Base-by-base conservation (phyloP, 2,888 invertebrate genomes). In the Aphodius granarius region DNA sequence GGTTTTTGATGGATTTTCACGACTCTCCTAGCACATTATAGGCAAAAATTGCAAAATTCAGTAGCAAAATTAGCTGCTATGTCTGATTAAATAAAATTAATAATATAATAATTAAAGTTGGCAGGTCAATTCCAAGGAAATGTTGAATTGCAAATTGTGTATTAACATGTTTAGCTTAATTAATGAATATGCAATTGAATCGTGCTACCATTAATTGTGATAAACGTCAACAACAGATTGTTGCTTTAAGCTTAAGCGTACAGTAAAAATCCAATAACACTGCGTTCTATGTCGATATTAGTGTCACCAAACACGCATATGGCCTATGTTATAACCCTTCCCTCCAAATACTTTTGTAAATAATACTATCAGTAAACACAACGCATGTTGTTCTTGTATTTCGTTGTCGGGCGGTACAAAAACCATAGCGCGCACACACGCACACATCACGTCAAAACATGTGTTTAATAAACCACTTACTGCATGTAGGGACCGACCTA, bases 171-270 rank as follows among this genome's bases (percentile, higher is more conserved):
- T 68, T 20, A 20, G 9, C 20, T 19, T 68, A 68, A 68, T 68
- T 68, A 68, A 68, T 68, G 68, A 68, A 68, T 68, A 68, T 68
- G 68, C 21, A 68, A 68, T 68, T 21, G n/a, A 21, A 20, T 21
- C 20, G 68, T 21, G 20, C n/a, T 68, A 68, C n/a, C 21, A 68
- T 68, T 68, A 68, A 22, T 19, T n/a, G 19, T 16, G 22, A 68
- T 68, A 68, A 68, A 65, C n/a, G 65, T 65, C 65, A 43, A 43
- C 43, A 43, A 43, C 43, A 43, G 43, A 43, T 43, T 3, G 43
- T 43, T 43, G 21, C 19, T n/a, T 68, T 22, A 6, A 68, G 20
- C 20, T 19, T 18, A 6, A 65, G 19, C 65, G 19, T n/a, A 65
- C 17, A 20, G 16, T 20, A 68, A 68, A 20, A 19, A 68, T 20